Percentiles rank a stretch among this genome's conserved stretches.
These are phyloP conservation scores for Neoaliturus tenellus DNA, from an alignment of 2,888 invertebrate species.

Conservation along the genomic window DNA sequence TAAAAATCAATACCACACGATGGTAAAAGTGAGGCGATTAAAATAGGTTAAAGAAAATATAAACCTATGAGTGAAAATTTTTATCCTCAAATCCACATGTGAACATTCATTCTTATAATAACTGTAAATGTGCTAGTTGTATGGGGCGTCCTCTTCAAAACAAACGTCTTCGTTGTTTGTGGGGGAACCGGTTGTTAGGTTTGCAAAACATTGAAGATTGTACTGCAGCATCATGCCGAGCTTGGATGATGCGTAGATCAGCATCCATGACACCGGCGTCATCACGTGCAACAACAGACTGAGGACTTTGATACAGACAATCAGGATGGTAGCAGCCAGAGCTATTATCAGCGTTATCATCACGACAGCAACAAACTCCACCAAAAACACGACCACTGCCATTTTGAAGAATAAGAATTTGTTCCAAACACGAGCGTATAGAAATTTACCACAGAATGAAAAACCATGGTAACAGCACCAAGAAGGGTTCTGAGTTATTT, in stretches of 20 bases:
- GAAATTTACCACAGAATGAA: not conserved
- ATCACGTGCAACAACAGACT: not conserved
- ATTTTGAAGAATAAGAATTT: not conserved
- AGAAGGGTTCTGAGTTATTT: no score
- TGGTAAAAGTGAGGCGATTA: no score
- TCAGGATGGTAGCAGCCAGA: not conserved
- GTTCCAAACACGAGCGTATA: not conserved
- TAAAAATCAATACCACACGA: no score
- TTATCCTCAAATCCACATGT: no score
- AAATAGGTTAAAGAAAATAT: no score
- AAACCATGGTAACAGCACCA: constrained; percentile 28
- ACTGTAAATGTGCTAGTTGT: no score
- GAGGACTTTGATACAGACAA: not conserved
- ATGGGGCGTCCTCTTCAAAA: not conserved
- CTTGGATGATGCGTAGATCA: not conserved
- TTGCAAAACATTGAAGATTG: constrained; percentile 22
- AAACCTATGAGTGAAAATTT: no score
- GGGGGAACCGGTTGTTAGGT: not conserved
- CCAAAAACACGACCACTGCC: constrained; percentile 19
- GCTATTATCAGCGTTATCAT: not conserved
- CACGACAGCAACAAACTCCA: constrained; percentile 12
- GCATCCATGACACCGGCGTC: not conserved
- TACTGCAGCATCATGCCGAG: not conserved
- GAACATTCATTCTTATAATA: no score
- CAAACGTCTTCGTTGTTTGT: not conserved